Conservation (phyloP, 2,113 vertebrate species). For the Ictalurus punctatus region DNA sequence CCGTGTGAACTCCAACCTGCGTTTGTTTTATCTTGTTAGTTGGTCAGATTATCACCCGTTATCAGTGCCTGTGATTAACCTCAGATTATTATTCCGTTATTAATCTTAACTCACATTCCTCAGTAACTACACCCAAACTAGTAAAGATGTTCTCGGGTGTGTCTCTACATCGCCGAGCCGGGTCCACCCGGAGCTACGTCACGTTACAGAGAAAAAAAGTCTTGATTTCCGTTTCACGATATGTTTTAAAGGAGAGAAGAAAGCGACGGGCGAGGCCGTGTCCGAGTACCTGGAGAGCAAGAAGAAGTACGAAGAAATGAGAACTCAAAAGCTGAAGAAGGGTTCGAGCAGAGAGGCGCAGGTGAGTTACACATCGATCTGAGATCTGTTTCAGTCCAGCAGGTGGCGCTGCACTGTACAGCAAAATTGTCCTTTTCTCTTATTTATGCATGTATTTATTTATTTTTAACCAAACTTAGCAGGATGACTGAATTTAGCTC, state of each 20-base stretch:
- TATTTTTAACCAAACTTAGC: background rate
- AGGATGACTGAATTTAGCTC: background rate
- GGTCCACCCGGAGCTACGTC: background rate
- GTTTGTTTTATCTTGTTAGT: background rate
- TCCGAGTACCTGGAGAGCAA: conserved; percentile 89
- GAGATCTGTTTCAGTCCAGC: background rate
- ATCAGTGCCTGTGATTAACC: background rate
- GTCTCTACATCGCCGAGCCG: background rate
- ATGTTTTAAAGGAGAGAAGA: conserved; percentile 69
- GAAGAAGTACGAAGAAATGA: conserved; percentile 86
- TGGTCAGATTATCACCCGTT: background rate
- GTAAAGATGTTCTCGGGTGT: background rate
- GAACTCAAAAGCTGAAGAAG: conserved; percentile 81
- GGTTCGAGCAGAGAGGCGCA: conserved; percentile 80
- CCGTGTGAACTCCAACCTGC: background rate
- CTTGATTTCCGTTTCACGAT: background rate
- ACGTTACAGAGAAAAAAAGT: too few relatives aligned
- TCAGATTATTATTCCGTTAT: background rate
- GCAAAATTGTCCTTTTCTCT: too few relatives aligned
- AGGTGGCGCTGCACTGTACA: background rate
- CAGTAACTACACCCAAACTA: background rate
- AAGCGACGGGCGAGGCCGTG: conserved; percentile 77
- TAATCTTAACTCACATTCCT: background rate
- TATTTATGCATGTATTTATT: background rate
- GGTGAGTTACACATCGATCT: conserved; percentile 58